Percentiles rank a stretch among this genome's conserved stretches.
These are phyloP conservation scores for Baronia brevicornis DNA, from an alignment of 2,888 invertebrate species.

Conservation along the genomic window DNA sequence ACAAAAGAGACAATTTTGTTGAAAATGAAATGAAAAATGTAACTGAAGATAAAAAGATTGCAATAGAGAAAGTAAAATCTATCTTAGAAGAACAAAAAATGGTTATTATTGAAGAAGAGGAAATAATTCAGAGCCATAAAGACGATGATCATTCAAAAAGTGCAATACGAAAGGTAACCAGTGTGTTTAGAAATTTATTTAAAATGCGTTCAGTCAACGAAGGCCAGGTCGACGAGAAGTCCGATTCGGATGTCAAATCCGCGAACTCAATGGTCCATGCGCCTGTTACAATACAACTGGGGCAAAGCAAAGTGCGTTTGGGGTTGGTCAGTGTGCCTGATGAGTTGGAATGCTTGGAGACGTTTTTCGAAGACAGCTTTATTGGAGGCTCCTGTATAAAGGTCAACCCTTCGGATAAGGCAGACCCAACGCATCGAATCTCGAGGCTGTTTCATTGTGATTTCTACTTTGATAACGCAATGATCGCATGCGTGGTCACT, in stretches of 20 bases:
- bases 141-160: constrained; percentile 12
- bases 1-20: not conserved
- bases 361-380: constrained; percentile 58
- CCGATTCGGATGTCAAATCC: constrained; percentile 1
- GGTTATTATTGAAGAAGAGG: constrained; percentile 2
- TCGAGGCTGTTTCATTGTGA: constrained; percentile 53
- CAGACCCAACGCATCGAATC: constrained; percentile 27
- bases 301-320: constrained; percentile 24
- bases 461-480: constrained; percentile 31
- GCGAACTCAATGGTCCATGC: constrained; percentile 27
- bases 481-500: constrained; percentile 54
- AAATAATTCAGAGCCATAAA: constrained; percentile 6
- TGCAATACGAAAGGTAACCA: constrained; percentile 24
- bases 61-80: not conserved
- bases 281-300: constrained; percentile 35
- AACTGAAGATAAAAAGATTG: constrained; percentile 1
- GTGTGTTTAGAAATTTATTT: constrained; percentile 25
- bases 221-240: constrained; percentile 2
- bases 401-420: constrained; percentile 47
- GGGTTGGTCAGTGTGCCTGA: constrained; percentile 32
- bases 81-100: constrained; percentile 1
- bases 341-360: constrained; percentile 47
- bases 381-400: constrained; percentile 70
- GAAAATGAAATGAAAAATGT: not conserved
- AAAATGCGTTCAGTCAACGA: constrained; percentile 17